Conservation (phyloP, 2,113 vertebrate genomes). For the Neolamprologus variostigma region DNA sequence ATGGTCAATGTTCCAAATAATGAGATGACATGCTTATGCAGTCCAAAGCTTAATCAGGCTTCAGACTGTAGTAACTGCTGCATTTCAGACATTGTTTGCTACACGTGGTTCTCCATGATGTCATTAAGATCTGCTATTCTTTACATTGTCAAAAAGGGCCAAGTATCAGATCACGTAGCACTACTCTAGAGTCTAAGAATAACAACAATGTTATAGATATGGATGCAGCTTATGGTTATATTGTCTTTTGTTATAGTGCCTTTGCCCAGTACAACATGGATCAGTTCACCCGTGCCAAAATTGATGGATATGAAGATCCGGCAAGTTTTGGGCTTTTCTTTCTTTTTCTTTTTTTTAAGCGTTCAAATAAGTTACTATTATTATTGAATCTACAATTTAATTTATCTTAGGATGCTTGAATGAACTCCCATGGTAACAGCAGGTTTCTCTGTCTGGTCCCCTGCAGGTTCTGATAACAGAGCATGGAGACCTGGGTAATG, state of each 20-base stretch:
- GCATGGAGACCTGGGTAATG: slow-evolving; percentile 88
- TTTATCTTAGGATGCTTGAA: background rate
- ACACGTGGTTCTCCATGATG: background rate
- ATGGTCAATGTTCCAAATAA: background rate
- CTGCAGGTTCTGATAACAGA: slow-evolving; percentile 90
- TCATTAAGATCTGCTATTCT: slow-evolving; percentile 41
- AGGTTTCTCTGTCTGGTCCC: background rate
- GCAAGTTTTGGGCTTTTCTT: slow-evolving; percentile 45
- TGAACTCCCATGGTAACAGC: background rate
- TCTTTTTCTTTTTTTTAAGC: background rate
- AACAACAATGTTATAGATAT: background rate
- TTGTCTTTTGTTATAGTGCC: slow-evolving; percentile 69
- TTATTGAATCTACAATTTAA: background rate
- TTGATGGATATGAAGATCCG: slow-evolving; percentile 87
- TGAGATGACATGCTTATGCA: background rate
- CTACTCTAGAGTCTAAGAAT: background rate
- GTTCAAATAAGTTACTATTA: background rate
- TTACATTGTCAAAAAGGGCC: background rate
- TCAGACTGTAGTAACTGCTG: background rate
- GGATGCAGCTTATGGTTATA: background rate
- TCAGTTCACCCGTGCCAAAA: slow-evolving; percentile 89
- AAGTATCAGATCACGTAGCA: background rate
- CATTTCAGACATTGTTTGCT: background rate
- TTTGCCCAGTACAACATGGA: slow-evolving; percentile 99
- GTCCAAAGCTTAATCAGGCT: background rate